Percentiles rank a stretch among this genome's conserved stretches.
Conservation (phyloP, 1,140 invertebrate genomes). For the Anagrus nilaparvatae region DNA sequence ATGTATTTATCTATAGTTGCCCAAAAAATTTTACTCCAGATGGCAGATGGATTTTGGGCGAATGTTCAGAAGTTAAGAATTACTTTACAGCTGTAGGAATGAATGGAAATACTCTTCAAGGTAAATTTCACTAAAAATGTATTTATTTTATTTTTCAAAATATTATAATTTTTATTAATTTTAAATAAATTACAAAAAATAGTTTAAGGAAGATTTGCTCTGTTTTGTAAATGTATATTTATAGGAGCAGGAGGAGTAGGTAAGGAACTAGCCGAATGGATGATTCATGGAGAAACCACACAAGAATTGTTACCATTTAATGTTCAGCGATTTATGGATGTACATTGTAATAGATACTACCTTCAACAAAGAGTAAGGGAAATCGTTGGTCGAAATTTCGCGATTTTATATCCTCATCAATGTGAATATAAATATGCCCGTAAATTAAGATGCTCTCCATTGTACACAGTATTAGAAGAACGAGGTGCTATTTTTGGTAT, state of each 20-base stretch:
- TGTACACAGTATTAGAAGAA: conserved; percentile 65
- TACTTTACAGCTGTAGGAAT: conserved; percentile 74
- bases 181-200: background rate
- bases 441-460: conserved; percentile 64
- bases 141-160: background rate
- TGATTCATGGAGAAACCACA: conserved; percentile 56
- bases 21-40: conserved; percentile 73
- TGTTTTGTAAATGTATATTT: conserved; percentile 5
- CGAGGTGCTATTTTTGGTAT: conserved; percentile 71
- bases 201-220: background rate
- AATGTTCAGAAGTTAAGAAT: conserved; percentile 63
- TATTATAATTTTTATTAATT: background rate
- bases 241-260: conserved; percentile 64
- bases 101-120: conserved; percentile 54
- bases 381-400: conserved; percentile 58
- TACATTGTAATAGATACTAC: conserved; percentile 72
- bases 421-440: conserved; percentile 57
- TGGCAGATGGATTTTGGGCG: conserved; percentile 58
- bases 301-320: conserved; percentile 54
- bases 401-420: conserved; percentile 55
- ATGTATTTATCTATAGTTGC: conserved; percentile 52
- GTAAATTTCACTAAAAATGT: conserved; percentile 13
- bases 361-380: conserved; percentile 63
- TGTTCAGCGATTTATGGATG: conserved; percentile 67
- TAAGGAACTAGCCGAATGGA: conserved; percentile 62